A percentile compares a stretch with the other conserved stretches of the same genome.
phyloP scores from a whole-genome alignment of 2,797 vertebrate species.

The Ataeniobius toweri region DNA sequence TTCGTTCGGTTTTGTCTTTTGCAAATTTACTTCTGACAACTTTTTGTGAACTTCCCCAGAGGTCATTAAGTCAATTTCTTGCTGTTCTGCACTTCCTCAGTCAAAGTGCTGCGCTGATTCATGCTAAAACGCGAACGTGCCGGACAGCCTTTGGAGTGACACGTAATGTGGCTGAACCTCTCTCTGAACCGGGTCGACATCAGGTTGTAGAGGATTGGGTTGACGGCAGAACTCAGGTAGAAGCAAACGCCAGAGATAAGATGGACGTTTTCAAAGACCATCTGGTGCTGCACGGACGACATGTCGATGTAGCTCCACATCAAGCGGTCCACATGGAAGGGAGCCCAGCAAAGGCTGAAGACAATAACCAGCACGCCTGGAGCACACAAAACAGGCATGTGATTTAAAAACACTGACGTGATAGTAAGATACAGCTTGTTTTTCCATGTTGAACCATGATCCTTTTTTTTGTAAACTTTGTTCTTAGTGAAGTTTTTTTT shows the following conservation, averaged over 20 bases:
- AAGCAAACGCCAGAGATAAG: constrained; percentile 88
- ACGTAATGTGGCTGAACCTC: constrained; percentile 86
- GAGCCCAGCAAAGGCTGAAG: constrained; percentile 92
- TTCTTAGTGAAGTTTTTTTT: no score
- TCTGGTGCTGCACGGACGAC: constrained; percentile 69
- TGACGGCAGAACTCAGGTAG: constrained; percentile 89
- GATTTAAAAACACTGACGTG: neutral
- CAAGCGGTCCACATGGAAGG: constrained; percentile 89
- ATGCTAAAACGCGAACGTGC: constrained; percentile 60
- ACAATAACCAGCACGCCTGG: constrained; percentile 89
- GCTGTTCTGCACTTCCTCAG: constrained; percentile 40
- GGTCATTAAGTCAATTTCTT: neutral
- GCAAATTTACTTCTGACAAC: constrained; percentile 8
- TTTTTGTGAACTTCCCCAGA: neutral
- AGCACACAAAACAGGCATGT: neutral
- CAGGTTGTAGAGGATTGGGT: constrained; percentile 92
- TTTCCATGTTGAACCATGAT: no score
- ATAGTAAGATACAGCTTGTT: no score
- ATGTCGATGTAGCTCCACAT: constrained; percentile 87
- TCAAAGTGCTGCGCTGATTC: constrained; percentile 79
- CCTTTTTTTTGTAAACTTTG: no score
- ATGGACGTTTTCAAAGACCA: constrained; percentile 84
- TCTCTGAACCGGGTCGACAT: constrained; percentile 93
- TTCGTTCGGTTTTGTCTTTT: neutral
- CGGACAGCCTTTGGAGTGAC: constrained; percentile 35